Base-by-base conservation (phyloP, 2,113 vertebrate genomes). In the Pseudopodoces humilis region DNA sequence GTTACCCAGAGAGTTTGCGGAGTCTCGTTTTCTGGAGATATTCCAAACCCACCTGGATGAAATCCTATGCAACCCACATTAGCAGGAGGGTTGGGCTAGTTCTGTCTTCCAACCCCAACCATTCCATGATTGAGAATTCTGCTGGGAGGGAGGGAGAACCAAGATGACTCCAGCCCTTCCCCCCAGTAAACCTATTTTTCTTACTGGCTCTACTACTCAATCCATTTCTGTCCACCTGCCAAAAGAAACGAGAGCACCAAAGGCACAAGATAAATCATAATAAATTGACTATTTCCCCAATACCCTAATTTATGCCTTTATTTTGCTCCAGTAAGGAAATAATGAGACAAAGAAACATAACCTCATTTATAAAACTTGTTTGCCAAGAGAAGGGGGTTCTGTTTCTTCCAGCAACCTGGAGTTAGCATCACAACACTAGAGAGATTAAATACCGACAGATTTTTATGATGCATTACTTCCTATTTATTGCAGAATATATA, bases 331-430 rank as follows among this genome's bases (percentile, higher is more conserved):
- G 58, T 77, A 94, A 50, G 19, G 62, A 97, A 95, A 92, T 83
- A 97, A 94, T 63, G 88, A 95, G 95, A 92, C 52, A 67, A 94
- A 85, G 92, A 93, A 94, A 86, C 76, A 89, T 84, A 77, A 20
- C 58, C 62, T 93, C 67, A 64, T 90, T 56, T 88, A 74, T 68
- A 80, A 94, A 85, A 24, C 21, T 52, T 3, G 0, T 84, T 79
- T 91, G 68, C 79, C 49, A 86, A 80, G 49, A 86, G 24, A 11
- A 83, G 4, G 9, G 18, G 43, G 11, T 15, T 85, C 20, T 62
- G 43, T 63, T 94, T 69, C 33, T 62, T 84, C 63, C 82, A 79
- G 50, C 46, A 60, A 64, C 43, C 22, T 31, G 30, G 16, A 91
- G 43, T n/a, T 74, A 59, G 16, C 35, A 63, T 50, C 92, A 80